Base-by-base conservation (phyloP, 30 jellyfish, hydroid and myxozoan genomes). In the Mastigias papua region DNA sequence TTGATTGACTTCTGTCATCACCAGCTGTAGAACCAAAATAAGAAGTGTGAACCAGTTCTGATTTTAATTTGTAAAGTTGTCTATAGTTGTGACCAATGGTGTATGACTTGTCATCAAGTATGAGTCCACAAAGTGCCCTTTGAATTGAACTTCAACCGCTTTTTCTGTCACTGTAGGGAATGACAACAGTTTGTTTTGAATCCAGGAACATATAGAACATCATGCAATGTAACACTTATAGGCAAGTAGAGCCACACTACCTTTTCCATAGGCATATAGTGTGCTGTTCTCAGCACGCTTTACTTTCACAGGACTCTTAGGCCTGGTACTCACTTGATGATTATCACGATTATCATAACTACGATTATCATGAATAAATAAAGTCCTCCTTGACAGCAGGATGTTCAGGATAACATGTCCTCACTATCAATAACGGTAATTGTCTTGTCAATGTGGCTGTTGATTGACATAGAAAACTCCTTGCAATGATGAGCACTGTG, bases 201-300 rank as follows among this genome's bases (percentile, higher is more conserved):
- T 50, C 68, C 64, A 16, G 86, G 91, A n/a, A 81, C 91, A 63
- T 62, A 81, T 17, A 62, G 86, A 62, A 81, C 91, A 81, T 81
- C 84, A 30, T 81, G 30, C 46, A 81, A 37, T 16, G 68, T 57
- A 34, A 72, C 64, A 27, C 57, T 85, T 73, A 19, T 72, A 70
- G 42, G 57, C 89, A n/a, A n/a, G n/a, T n/a, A n/a, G n/a, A n/a
- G n/a, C n/a, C n/a, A n/a, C n/a, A n/a, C n/a, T n/a, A 10, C 89
- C 94, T 70, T 85, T 85, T 61, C 88, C 94, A 85, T 85, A 71
- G 54, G 81, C 69, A 33, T 19, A 48, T 46, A 71, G 28, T 65
- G 77, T 46, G 60, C 37, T 68, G 48, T 17, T 22, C 22, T 68
- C 50, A 11, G 50, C 32, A n/a, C n/a, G n/a, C n/a, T n/a, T 42